Evolutionary conservation across 1,140 invertebrate genomes (phyloP).

Genomic region (Drosophila micromelanica): DNA sequence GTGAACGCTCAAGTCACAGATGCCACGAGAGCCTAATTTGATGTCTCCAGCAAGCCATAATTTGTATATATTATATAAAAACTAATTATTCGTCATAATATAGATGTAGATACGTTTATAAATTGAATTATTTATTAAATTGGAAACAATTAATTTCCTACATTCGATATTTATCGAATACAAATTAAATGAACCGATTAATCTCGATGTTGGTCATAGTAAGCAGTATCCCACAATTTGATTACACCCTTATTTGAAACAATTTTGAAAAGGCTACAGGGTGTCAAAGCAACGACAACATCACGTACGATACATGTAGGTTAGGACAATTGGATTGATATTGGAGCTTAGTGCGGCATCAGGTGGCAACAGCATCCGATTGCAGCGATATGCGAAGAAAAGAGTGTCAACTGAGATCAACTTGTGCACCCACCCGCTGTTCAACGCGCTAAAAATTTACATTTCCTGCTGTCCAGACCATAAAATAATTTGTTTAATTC

Average conservation of each 20-base stretch:
- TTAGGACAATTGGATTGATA: conserved; percentile 26
- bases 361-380: conserved; percentile 35
- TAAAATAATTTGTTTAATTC: conserved; percentile 80
- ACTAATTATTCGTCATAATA: too few species aligned
- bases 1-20: too few species aligned
- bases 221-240: background rate
- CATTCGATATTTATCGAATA: too few species aligned
- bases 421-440: conserved; percentile 3
- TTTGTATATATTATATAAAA: too few species aligned
- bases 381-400: conserved; percentile 23
- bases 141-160: too few species aligned
- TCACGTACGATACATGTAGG: conserved; percentile 50
- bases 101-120: too few species aligned
- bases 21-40: background rate
- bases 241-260: background rate
- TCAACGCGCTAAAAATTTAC: conserved; percentile 59
- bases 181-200: too few species aligned
- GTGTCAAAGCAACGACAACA: conserved; percentile 31
- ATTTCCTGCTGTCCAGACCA: conserved; percentile 70
- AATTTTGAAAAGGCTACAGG: background rate
- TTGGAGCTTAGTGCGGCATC: background rate
- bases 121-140: too few species aligned
- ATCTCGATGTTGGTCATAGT: too few species aligned
- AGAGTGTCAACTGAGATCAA: conserved; percentile 22
- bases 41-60: too few species aligned